A percentile compares a stretch with the other conserved stretches of the same genome.
phyloP scores from a whole-genome alignment of 2,797 vertebrate genomes.

The Channallabes apus region DNA sequence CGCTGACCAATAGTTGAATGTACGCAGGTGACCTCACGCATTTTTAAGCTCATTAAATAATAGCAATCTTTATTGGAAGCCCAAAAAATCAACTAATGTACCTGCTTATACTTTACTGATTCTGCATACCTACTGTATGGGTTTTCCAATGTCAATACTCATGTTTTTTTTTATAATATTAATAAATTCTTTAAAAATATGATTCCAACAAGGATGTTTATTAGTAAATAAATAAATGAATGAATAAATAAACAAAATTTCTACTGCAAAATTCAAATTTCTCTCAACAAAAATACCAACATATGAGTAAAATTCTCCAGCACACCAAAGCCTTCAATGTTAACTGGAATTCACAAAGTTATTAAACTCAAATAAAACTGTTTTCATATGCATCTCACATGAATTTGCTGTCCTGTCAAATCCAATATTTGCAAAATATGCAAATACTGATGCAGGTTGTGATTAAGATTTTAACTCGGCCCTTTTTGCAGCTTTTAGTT shows the following conservation, averaged over 20 bases:
- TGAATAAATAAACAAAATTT: not conserved
- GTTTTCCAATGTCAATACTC: not conserved
- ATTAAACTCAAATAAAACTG: conserved; percentile 36
- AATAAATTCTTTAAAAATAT: not conserved
- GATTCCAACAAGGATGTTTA: not conserved
- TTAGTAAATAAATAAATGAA: not conserved
- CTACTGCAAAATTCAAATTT: not conserved
- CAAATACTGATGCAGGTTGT: conserved; percentile 91
- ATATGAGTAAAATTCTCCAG: not conserved
- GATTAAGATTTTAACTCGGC: conserved; percentile 95
- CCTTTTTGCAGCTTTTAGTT: conserved; percentile 85
- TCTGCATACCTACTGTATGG: not conserved
- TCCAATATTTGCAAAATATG: conserved; percentile 82
- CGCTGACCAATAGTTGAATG: not conserved
- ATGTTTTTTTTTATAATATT: not conserved
- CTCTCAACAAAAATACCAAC: not conserved
- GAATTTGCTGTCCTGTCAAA: conserved; percentile 66
- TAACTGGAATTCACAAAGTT: conserved; percentile 61
- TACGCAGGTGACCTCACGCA: not conserved
- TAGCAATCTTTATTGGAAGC: not conserved
- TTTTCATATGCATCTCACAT: conserved; percentile 29
- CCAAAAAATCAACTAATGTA: not conserved
- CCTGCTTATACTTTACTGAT: not conserved
- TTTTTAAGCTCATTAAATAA: not conserved
- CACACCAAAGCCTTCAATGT: conserved; percentile 14